These are phyloP conservation scores for Ictidomys tridecemlineatus DNA, from an alignment of 2,113 vertebrate genomes.

Conservation along the genomic window DNA sequence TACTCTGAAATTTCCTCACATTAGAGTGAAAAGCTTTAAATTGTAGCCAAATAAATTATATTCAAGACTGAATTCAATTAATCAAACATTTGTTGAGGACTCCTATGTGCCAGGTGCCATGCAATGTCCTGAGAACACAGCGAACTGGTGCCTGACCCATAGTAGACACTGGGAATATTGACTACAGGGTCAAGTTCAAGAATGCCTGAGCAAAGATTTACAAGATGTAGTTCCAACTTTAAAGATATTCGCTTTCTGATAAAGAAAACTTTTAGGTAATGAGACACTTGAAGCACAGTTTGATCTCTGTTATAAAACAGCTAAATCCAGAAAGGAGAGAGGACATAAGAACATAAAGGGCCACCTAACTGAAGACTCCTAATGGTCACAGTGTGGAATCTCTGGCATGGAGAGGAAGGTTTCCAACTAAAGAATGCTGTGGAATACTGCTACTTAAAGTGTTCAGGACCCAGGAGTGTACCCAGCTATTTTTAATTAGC, in stretches of 20 bases:
- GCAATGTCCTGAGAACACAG: background rate
- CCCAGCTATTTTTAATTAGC: constrained; percentile 57
- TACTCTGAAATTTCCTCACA: background rate
- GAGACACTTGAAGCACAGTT: background rate
- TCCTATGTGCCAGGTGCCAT: background rate
- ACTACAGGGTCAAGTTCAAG: background rate
- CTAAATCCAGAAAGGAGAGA: background rate
- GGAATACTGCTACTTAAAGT: background rate
- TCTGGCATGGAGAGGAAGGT: background rate
- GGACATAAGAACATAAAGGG: background rate
- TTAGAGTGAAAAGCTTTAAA: background rate
- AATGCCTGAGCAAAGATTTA: background rate
- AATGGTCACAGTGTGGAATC: background rate
- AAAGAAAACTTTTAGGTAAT: background rate
- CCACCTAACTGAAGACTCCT: background rate
- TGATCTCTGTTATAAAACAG: background rate
- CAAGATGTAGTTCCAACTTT: background rate
- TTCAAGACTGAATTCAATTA: background rate
- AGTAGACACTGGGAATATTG: background rate
- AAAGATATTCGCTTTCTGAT: background rate
- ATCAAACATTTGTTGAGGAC: background rate
- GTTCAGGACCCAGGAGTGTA: background rate
- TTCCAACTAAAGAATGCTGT: background rate
- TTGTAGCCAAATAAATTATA: background rate
- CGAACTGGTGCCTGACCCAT: background rate